Evolutionary conservation across 2,888 invertebrate species (phyloP), one percentile per base, ranked within the genome.

Genomic region (Gasteruption jaculator): DNA sequence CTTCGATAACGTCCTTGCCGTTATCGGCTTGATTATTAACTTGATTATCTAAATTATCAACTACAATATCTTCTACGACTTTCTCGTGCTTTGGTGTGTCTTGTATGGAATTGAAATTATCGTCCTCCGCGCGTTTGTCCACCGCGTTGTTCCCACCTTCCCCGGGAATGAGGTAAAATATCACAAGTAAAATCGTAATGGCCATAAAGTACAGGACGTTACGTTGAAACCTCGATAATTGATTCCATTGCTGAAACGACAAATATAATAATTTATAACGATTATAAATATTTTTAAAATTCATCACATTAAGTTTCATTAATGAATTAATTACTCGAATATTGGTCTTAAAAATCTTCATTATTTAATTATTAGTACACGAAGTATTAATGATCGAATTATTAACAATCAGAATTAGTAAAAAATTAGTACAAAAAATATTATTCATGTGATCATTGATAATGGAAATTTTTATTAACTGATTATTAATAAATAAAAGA

Each of bases 211-310:
- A 83, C 36, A 85, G 76, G 53, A 89, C 74, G 60, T 86, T 88
- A 51, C 86, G 79, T 67, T 91, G 91, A 60, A 90, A 80, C 55
- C 90, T 79, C 12, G 91, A 90, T 41, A 91, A 72, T 54, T 85
- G 85, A 69, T 91, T 90, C 91, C 91, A 91, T 73, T 82, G 78
- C 91, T 91, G 71, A 39, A 80, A 81, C 53, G 43, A 47, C 66
- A 45, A 50, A 49, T 38, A 41, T n/a, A 31, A 15, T 8, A 22
- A 19, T 2, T 16, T 37, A 24, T 14, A 16, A 10, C 27, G 12
- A 14, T 21, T n/a, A n/a, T n/a, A n/a, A n/a, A n/a, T n/a, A n/a
- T n/a, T n/a, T n/a, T n/a, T n/a, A n/a, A n/a, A n/a, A n/a, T n/a
- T n/a, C n/a, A n/a, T n/a, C n/a, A n/a, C n/a, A n/a, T n/a, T n/a